A percentile compares a stretch with the other conserved stretches of the same genome.
Evolutionary conservation across 2,113 vertebrate species (phyloP).

Genomic region (Neofelis nebulosa): DNA sequence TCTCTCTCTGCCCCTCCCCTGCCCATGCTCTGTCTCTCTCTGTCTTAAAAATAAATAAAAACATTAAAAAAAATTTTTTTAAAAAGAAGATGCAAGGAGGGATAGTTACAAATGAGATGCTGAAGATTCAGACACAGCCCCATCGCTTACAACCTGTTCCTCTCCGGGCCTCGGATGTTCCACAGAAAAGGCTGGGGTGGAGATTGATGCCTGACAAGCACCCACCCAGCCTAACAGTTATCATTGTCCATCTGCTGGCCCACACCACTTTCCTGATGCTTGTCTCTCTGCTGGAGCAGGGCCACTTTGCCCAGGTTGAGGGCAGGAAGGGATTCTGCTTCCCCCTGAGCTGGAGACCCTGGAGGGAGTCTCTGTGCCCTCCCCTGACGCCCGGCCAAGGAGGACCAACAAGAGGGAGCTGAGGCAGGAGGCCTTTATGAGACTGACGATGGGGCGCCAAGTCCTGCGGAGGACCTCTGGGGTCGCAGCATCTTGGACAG

Average conservation of each 20-base stretch:
- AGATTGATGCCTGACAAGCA: fast-evolving
- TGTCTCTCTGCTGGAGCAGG: neutral
- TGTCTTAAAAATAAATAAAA: neutral
- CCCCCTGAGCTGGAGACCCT: neutral
- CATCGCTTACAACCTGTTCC: neutral
- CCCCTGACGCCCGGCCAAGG: fast-evolving
- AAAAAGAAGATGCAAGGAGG: no score
- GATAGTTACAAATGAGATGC: neutral
- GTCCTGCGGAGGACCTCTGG: neutral
- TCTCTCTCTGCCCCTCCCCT: neutral
- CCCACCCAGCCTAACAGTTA: neutral
- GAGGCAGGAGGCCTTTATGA: conserved; percentile 20
- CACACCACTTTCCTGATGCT: neutral
- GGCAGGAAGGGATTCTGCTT: neutral
- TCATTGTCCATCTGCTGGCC: fast-evolving
- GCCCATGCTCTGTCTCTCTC: neutral
- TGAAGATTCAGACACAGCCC: neutral
- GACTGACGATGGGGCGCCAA: neutral
- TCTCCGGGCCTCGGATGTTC: neutral
- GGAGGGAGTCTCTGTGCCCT: neutral
- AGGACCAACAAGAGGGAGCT: neutral
- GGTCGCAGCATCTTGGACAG: neutral
- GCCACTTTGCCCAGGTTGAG: neutral
- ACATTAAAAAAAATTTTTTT: neutral
- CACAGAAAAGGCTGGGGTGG: neutral